Evolutionary conservation across 2,113 vertebrate species (phyloP), one percentile per base, ranked within the genome.

Genomic region (Hippocampus comes): DNA sequence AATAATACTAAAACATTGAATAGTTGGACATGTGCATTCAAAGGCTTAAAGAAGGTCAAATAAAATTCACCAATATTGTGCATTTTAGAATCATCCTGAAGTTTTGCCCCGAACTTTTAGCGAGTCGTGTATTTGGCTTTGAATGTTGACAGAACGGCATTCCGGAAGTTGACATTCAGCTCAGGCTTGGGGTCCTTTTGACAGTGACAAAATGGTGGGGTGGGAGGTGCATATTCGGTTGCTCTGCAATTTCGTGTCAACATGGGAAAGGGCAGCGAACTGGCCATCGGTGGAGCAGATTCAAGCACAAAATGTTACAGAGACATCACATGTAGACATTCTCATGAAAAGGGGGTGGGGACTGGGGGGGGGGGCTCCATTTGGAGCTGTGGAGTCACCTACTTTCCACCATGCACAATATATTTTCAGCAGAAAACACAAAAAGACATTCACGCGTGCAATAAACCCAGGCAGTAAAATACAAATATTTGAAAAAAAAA

Each of bases 361-460:
- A 34, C 30, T 34, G 27, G 30, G 60, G 2, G 43, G 15, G 43
- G 49, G 83, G 87, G 87, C 87, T 86, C 86, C 89, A 90, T 90
- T 88, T 84, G 23, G 72, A 76, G 81, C 74, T 68, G 12, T 18
- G 63, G 60, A 55, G 77, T 72, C 79, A 43, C 64, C 15, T 61
- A 63, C 68, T 82, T 81, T 79, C 80, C 72, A 76, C 81, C 89
- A 91, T 90, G 89, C 88, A 88, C 78, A 77, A 79, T 57, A 72
- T 75, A 64, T 70, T 77, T 76, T 76, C 57, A 74, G 71, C 72
- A 53, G 79, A 77, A 67, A 78, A 70, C 46, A 81, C n/a, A 78
- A 71, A 38, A 79, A 73, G 49, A 84, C 78, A 87, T 74, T 75
- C 83, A 83, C 84, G 76, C 89, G 89, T 90, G 89, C 86, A 91